Evolutionary conservation across 2,797 vertebrate genomes (phyloP).

Genomic region (Girardinus metallicus): DNA sequence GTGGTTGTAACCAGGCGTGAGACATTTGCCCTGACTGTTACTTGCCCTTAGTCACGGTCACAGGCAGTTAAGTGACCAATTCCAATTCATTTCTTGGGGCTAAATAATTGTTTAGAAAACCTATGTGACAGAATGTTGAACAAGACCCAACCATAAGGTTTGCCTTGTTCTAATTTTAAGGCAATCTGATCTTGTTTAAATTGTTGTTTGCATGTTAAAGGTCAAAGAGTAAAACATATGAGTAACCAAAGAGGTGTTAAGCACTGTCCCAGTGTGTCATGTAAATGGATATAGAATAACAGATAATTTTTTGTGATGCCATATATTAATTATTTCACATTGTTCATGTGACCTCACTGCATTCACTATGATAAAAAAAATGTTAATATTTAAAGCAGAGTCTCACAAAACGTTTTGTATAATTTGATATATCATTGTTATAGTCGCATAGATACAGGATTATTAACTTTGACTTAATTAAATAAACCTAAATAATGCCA

Average conservation of each 20-base stretch:
- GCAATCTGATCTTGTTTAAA: conserved; percentile 33
- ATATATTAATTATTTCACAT: background rate
- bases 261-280: conserved; percentile 2
- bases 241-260: conserved; percentile 39
- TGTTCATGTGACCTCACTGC: background rate
- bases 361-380: background rate
- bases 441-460: background rate
- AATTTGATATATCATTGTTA: background rate
- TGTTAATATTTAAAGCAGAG: background rate
- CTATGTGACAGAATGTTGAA: conserved; percentile 64
- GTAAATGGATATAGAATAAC: background rate
- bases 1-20: conserved; percentile 70
- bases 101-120: conserved; percentile 54
- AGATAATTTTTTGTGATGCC: background rate
- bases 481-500: background rate
- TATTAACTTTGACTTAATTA: background rate
- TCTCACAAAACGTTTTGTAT: background rate
- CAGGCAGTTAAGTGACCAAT: conserved; percentile 77
- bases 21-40: conserved; percentile 64
- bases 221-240: conserved; percentile 40
- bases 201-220: conserved; percentile 40
- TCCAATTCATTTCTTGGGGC: conserved; percentile 54
- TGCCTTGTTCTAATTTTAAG: conserved; percentile 44
- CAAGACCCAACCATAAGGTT: conserved; percentile 48
- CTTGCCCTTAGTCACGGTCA: conserved; percentile 67